These are phyloP conservation scores for Cygnus olor DNA, from an alignment of 2,797 vertebrate species.

Conservation along the genomic window DNA sequence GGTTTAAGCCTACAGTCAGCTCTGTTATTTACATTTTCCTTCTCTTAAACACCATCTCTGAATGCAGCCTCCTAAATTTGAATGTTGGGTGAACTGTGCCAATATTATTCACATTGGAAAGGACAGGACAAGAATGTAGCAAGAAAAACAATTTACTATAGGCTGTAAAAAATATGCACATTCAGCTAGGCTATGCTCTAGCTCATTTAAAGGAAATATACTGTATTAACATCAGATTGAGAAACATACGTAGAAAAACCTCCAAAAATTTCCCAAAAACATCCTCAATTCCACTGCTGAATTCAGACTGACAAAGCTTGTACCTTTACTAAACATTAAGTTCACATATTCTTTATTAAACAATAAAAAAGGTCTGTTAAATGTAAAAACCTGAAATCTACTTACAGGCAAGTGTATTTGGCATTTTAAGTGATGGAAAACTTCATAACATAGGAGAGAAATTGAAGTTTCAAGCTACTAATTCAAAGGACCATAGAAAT, in stretches of 20 bases:
- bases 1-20: neutral
- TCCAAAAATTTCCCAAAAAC: neutral
- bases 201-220: slow-evolving; percentile 14
- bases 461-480: neutral
- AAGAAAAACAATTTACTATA: slow-evolving; percentile 59
- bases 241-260: neutral
- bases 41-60: neutral
- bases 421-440: neutral
- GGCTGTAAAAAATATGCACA: slow-evolving; percentile 33
- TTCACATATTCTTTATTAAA: neutral
- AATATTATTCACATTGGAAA: slow-evolving; percentile 17
- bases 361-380: neutral
- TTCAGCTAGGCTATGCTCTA: slow-evolving; percentile 41
- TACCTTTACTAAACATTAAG: neutral
- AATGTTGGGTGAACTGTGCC: neutral
- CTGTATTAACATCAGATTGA: neutral
- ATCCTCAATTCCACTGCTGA: neutral
- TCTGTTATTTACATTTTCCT: slow-evolving; percentile 7
- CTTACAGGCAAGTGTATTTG: neutral
- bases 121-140: slow-evolving; percentile 61
- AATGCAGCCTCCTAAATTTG: neutral
- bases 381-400: neutral
- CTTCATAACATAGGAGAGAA: neutral
- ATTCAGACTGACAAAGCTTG: neutral
- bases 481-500: neutral